Base-by-base conservation (phyloP, 1,140 invertebrate genomes). In the Cylas formicarius region DNA sequence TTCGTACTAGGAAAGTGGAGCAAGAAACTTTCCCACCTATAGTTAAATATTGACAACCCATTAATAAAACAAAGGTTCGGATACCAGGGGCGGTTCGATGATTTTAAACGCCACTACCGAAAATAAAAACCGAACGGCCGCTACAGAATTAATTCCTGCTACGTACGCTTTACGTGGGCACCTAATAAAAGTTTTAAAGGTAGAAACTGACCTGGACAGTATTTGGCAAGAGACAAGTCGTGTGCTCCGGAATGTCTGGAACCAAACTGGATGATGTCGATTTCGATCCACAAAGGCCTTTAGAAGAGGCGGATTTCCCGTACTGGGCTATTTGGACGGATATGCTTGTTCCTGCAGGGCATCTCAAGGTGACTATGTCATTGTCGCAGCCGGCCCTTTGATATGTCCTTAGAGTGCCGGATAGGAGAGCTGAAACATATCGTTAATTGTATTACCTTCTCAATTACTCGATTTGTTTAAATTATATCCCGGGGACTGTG, bases 361-460 rank as follows among this genome's bases (percentile, higher is more conserved):
- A 94, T 48, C 80, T 78, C 27, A 94, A 74, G 14, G 77, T 78
- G 63, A 94, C 79, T 57, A 78, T 74, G 57, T 93, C 83, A 37
- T 86, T 85, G 61, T 93, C 87, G 67, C 91, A 95, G 2, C 84
- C 81, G 3, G 82, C 84, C 53, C 81, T 77, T 64, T 93, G 86
- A 67, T 89, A 90, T 38, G 88, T 92, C 56, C 84, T 76, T 48
- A 95, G 71, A 10, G 88, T 92, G 24, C 86, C 86, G 57, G 87
- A 82, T 50, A 94, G 77, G 39, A 91, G 73, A 58, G 86, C 90
- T 93, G 74, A 21, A 46, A 41, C 34, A 18, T 31, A 44, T 4
- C n/a, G 8, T 8, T 8, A 14, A 14, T 14, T 16, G 8, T n/a
- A n/a, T n/a, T n/a, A n/a, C n/a, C n/a, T n/a, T n/a, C n/a, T n/a